Base-by-base conservation (phyloP, 1,140 invertebrate species). In the Mercenaria mercenaria region DNA sequence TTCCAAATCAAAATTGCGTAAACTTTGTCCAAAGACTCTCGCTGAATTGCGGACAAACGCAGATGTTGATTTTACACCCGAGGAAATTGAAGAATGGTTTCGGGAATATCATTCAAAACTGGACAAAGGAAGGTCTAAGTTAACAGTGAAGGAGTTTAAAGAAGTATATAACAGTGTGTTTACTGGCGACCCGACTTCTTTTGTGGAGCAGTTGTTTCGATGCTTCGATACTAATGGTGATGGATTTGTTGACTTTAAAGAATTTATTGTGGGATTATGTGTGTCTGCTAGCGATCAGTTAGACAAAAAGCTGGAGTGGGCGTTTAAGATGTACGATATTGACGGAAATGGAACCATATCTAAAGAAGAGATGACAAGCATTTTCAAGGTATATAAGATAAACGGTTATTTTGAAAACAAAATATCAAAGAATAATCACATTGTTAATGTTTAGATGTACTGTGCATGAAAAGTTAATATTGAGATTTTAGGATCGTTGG, bases 11-110 rank as follows among this genome's bases (percentile, higher is more conserved):
- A 64, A 64, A 64, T 64, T 64, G 29, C 59, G 59, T 6, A 64
- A 64, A 64, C 59, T 85, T 20, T 50, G 29, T 37, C 91, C 91
- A 3, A 84, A 80, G 52, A 86, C 88, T 0, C 67, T 92, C 8
- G 47, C 86, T 4, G 91, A 92, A 11, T 72, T 92, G 11, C 85
- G 81, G 34, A 81, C 74, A 23, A 56, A 84, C 29, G 43, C 72
- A n/a, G 82, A 56, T 26, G 89, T 92, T 29, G 98, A 99, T 96
- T 99, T 99, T 96, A 98, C 98, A 98, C 98, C 99, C 96, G 98
- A 98, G 20, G 99, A 99, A 97, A 99, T 99, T 94, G 98, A 99
- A 95, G 98, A 99, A 96, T 99, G 99, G 99, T 99, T 99, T 96
- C 99, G 99, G 97, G 98, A 98, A 52, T 99, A 99, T 96, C 95